phyloP scores from a whole-genome alignment of 1,140 invertebrate species.

The Penaeus vannamei region DNA sequence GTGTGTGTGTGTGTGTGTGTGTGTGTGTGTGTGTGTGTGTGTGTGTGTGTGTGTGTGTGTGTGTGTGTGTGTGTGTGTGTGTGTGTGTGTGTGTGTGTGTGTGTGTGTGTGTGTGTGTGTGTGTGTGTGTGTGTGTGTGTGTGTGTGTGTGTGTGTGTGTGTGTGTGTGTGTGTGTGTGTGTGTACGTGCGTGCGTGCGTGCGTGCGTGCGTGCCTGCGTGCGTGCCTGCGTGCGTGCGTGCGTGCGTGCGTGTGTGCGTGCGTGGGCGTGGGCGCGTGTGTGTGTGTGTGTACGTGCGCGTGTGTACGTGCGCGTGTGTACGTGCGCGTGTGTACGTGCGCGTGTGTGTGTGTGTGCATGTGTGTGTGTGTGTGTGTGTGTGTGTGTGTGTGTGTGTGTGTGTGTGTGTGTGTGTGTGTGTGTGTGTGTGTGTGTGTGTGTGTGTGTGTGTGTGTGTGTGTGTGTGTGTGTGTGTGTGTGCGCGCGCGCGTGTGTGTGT shows the following conservation, averaged over 20 bases:
- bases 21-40: background rate
- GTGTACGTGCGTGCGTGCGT: no score
- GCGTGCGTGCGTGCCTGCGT: no score
- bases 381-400: background rate
- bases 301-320: no score
- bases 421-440: background rate
- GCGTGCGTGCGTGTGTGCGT: no score
- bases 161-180: no score
- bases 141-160: no score
- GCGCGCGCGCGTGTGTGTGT: background rate
- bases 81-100: constrained; percentile 8
- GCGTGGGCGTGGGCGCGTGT: no score
- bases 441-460: constrained; percentile 1
- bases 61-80: background rate
- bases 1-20: constrained; percentile 9
- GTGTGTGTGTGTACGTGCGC: no score
- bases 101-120: constrained; percentile 9
- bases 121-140: constrained; percentile 6
- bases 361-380: background rate
- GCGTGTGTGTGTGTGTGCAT: background rate
- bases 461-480: constrained; percentile 18
- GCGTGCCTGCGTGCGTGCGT: no score
- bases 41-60: constrained; percentile 9
- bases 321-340: background rate
- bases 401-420: background rate